These are phyloP conservation scores for Drosophila pseudotalamancana DNA, from an alignment of 2,888 invertebrate species.

Conservation along the genomic window DNA sequence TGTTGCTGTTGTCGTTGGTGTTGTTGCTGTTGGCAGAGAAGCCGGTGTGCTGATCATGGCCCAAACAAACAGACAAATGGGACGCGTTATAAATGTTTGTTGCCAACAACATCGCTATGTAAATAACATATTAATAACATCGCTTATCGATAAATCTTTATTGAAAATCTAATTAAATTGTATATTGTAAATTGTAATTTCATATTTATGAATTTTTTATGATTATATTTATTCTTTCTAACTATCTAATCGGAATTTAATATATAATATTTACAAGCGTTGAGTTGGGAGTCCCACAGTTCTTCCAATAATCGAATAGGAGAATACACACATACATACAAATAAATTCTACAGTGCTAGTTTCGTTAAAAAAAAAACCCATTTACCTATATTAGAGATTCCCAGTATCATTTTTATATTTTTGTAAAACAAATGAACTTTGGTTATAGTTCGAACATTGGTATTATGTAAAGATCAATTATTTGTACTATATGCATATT, in stretches of 20 bases:
- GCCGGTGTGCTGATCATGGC: neutral
- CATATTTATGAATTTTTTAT: neutral
- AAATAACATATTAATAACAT: neutral
- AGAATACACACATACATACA: neutral
- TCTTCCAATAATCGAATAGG: neutral
- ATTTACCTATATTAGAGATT: no score
- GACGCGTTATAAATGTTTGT: neutral
- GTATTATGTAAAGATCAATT: no score
- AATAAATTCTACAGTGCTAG: no score
- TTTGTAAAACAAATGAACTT: no score
- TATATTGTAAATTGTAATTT: neutral
- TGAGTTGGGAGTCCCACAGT: neutral
- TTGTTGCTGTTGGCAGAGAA: no score
- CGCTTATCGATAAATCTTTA: neutral
- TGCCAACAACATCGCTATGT: neutral
- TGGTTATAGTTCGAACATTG: no score
- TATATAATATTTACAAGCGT: neutral
- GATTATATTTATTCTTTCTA: neutral
- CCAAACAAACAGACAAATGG: neutral
- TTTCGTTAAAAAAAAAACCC: no score
- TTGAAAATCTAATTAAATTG: no score
- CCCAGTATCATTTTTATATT: no score
- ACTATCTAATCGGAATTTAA: neutral
- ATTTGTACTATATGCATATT: no score
- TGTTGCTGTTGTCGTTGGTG: no score